Evolutionary conservation across 1,140 invertebrate species (phyloP), one percentile per base, ranked within the genome.

Genomic region (Sarcophaga peregrina): DNA sequence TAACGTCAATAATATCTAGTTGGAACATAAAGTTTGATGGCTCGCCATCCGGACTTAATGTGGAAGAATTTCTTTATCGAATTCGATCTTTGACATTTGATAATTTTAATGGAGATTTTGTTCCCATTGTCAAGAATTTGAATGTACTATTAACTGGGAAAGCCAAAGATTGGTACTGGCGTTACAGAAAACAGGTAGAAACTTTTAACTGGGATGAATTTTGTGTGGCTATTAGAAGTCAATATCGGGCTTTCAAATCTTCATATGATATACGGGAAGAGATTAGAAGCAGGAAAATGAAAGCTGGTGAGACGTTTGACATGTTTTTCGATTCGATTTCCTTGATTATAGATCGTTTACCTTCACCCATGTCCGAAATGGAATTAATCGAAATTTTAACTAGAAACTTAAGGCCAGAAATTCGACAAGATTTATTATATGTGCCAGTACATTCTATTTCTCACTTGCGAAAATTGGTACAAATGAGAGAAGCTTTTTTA

Each of bases 341-440:
- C 0, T 45, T 25, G 8, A 76, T 76, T 13, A 68, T 58, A 8
- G 82, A 83, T 78, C 0, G 25, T 15, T 54, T 82, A 15, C 58
- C 25, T 17, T 37, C 46, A 3, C 72, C 68, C 9, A 25, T 80
- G 2, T 52, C 48, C 6, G 82, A 83, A 62, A 81, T 54, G 50
- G 80, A 81, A n/a, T 25, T 81, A 68, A 81, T 81, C 8, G 80
- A 81, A 58, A 81, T 81, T 15, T 37, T 81, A 13, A 81, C 80
- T 10, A n/a, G 80, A 8, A 81, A 81, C 37, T 68, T 62, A n/a
- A 37, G 80, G 15, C 58, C 58, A 9, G 80, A 81, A 54, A 58
- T 81, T 13, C 15, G 50, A 8, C 80, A 81, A 5, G 80, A 81
- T 2, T 17, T 81, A 7, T 25, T 81, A 9, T 81, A 81, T 58